Percentiles rank a stretch among this genome's conserved stretches.
Evolutionary conservation across 92 coral and sea anemone genomes (phyloP).

Genomic region (Bergia puertoricense): DNA sequence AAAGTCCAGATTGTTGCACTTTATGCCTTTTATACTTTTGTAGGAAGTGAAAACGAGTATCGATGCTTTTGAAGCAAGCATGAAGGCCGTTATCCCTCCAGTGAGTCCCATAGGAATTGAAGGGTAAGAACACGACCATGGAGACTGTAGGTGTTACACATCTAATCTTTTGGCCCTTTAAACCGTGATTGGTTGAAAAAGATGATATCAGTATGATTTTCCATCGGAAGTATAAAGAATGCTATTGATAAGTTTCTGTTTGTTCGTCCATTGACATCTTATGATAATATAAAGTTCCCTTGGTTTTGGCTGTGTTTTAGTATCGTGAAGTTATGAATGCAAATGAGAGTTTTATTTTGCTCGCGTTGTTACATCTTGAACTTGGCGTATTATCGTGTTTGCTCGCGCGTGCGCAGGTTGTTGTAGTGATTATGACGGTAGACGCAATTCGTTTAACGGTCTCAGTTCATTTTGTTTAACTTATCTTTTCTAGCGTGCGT

Average conservation of each 20-base stretch:
- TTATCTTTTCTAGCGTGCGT: not conserved
- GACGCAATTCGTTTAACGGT: not conserved
- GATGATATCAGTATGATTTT: no score
- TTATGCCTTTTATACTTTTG: not conserved
- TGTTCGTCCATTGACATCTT: no score
- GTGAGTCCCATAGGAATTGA: constrained; percentile 77
- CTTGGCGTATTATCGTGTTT: not conserved
- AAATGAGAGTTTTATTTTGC: not conserved
- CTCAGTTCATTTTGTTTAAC: not conserved
- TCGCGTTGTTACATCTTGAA: not conserved
- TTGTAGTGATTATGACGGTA: not conserved
- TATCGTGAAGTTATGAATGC: not conserved
- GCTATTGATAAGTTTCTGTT: not conserved
- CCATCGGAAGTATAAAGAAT: not conserved
- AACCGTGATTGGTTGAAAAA: no score
- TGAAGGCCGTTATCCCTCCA: constrained; percentile 86
- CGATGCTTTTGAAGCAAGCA: constrained; percentile 86
- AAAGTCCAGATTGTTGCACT: no score
- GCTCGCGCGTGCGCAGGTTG: not conserved
- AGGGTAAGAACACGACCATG: constrained; percentile 54
- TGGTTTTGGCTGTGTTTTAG: not conserved
- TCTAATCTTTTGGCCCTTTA: not conserved
- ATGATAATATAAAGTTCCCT: not conserved
- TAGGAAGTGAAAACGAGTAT: constrained; percentile 91
- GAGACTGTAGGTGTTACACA: not conserved